Evolutionary conservation across 1,140 invertebrate species (phyloP).

Genomic region (Myzus persicae): DNA sequence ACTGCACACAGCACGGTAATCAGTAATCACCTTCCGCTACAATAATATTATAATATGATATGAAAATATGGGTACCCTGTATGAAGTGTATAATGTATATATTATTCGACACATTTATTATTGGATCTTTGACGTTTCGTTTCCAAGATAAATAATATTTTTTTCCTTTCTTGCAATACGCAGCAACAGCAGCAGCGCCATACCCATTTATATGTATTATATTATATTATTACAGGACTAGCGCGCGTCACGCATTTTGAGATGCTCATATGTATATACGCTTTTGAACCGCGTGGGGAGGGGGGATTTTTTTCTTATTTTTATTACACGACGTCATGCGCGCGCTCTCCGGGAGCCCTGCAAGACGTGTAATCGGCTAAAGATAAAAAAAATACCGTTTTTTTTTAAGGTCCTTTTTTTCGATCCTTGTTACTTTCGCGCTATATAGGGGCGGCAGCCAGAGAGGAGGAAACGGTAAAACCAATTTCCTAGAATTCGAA

Average conservation of each 20-base stretch:
- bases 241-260: not conserved
- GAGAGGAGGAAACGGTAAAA: slow-evolving; percentile 11
- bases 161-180: not conserved
- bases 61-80: not conserved
- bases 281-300: not conserved
- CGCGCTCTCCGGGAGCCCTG: not conserved
- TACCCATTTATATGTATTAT: slow-evolving; percentile 6
- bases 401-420: not conserved
- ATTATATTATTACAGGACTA: not conserved
- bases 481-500: slow-evolving; percentile 54
- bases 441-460: not conserved
- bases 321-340: not conserved
- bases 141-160: not conserved
- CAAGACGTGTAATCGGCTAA: slow-evolving; percentile 36
- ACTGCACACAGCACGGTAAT: not conserved
- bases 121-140: not conserved
- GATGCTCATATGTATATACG: not conserved
- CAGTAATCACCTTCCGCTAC: not conserved
- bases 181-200: not conserved
- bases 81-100: not conserved
- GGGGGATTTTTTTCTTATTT: not conserved
- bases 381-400: slow-evolving; percentile 40
- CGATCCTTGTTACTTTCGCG: slow-evolving; percentile 8
- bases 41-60: not conserved
- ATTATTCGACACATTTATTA: not conserved